Conservation (phyloP, 2,797 vertebrate genomes). For the Microctenopoma stevenorrisi region DNA sequence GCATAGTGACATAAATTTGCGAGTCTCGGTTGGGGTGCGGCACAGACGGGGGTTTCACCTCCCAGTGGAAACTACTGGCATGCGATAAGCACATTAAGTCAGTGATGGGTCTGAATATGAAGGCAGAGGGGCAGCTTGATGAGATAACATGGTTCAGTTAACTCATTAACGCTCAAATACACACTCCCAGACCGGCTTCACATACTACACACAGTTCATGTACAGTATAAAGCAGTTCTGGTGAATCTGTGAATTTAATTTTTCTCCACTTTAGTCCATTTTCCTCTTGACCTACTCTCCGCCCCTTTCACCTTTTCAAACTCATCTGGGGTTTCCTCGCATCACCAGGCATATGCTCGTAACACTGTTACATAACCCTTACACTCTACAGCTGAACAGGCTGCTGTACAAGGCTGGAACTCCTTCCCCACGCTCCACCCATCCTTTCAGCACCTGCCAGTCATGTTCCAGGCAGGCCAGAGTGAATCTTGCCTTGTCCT, state of each 20-base stretch:
- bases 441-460: constrained; percentile 62
- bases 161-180: constrained; percentile 65
- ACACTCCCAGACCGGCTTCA: constrained; percentile 43
- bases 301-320: constrained; percentile 46
- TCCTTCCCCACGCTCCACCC: constrained; percentile 40
- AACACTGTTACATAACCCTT: constrained; percentile 71
- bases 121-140: constrained; percentile 72
- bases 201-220: constrained; percentile 25
- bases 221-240: constrained; percentile 25
- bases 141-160: constrained; percentile 75
- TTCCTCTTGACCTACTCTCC: constrained; percentile 20
- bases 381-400: constrained; percentile 71
- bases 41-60: constrained; percentile 47
- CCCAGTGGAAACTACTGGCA: constrained; percentile 63
- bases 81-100: constrained; percentile 70
- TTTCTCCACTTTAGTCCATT: constrained; percentile 11
- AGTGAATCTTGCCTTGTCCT: constrained; percentile 73
- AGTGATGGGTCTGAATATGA: constrained; percentile 45
- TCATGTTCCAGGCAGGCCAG: constrained; percentile 70
- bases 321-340: constrained; percentile 64
- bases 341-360: constrained; percentile 71
- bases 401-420: constrained; percentile 60
- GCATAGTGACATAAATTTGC: too few species aligned
- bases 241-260: constrained; percentile 26
- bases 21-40: neutral